A percentile compares a stretch with the other conserved stretches of the same genome.
phyloP scores from a whole-genome alignment of 2,888 invertebrate genomes.

The Gari tellinella region DNA sequence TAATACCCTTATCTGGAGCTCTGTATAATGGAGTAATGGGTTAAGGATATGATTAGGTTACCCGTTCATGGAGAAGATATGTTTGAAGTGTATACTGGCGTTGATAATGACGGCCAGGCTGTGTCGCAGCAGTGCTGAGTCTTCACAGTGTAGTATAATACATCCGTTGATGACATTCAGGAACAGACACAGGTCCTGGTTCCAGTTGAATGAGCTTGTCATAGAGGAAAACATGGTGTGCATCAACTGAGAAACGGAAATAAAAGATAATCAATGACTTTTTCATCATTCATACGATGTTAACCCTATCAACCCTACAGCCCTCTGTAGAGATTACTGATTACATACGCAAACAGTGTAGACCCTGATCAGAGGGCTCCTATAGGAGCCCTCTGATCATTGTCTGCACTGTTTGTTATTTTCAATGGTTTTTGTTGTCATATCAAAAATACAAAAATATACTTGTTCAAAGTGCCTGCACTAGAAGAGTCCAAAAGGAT shows the following conservation, averaged over 20 bases:
- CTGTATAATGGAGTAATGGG: neutral
- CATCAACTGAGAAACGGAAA: slow-evolving; percentile 88
- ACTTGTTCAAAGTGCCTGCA: too few relatives aligned
- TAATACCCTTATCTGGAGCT: too few relatives aligned
- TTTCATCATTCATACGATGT: neutral
- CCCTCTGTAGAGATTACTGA: too few relatives aligned
- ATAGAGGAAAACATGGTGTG: slow-evolving; percentile 99
- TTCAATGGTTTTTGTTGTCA: too few relatives aligned
- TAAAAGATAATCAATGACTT: slow-evolving; percentile 30
- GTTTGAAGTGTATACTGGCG: slow-evolving; percentile 95
- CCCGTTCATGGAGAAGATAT: slow-evolving; percentile 99
- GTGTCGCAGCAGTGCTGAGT: slow-evolving; percentile 96
- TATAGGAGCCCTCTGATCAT: too few relatives aligned
- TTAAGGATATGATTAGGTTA: slow-evolving; percentile 24
- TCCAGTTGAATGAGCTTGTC: slow-evolving; percentile 98
- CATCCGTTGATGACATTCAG: slow-evolving; percentile 99
- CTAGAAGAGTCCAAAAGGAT: too few relatives aligned
- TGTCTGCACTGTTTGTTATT: too few relatives aligned
- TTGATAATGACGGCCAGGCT: slow-evolving; percentile 99
- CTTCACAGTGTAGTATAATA: slow-evolving; percentile 97
- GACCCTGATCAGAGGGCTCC: too few relatives aligned
- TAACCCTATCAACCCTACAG: neutral
- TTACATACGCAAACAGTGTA: too few relatives aligned
- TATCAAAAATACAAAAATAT: too few relatives aligned
- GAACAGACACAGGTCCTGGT: slow-evolving; percentile 98